Percentiles rank a stretch among this genome's conserved stretches.
Conservation (phyloP, 2,888 invertebrate species). For the Torymus auratus region DNA sequence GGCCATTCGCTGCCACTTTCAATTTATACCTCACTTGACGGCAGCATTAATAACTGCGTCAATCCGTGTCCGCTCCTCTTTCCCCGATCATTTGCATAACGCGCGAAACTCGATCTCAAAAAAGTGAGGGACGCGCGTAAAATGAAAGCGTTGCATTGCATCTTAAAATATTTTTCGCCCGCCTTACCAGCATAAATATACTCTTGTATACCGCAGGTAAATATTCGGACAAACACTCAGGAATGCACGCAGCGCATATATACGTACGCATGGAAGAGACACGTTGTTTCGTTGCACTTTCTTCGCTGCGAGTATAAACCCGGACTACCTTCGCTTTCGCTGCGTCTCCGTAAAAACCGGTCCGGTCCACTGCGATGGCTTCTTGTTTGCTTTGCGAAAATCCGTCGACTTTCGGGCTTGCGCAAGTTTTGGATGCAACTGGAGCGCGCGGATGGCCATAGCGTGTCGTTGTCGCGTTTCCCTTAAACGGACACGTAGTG, state of each 20-base stretch:
- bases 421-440: too few relatives aligned
- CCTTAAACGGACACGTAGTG: too few relatives aligned
- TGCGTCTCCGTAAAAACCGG: neutral
- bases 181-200: neutral
- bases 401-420: too few relatives aligned
- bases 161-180: neutral
- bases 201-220: neutral
- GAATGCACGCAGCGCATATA: slow-evolving; percentile 10
- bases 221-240: slow-evolving; percentile 31
- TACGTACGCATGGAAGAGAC: too few relatives aligned
- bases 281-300: slow-evolving; percentile 22
- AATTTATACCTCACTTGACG: too few relatives aligned
- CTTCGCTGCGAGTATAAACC: slow-evolving; percentile 14
- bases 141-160: slow-evolving; percentile 1
- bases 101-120: neutral
- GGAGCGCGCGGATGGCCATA: too few relatives aligned
- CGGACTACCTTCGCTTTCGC: slow-evolving; percentile 35
- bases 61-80: neutral
- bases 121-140: neutral
- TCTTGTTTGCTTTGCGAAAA: neutral
- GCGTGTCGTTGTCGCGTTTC: too few relatives aligned
- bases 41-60: too few relatives aligned
- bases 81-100: neutral
- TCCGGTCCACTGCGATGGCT: slow-evolving; percentile 2
- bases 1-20: too few relatives aligned